These are phyloP conservation scores for human DNA, from an alignment of 2,113 vertebrate species.

Conservation along the genomic window DNA sequence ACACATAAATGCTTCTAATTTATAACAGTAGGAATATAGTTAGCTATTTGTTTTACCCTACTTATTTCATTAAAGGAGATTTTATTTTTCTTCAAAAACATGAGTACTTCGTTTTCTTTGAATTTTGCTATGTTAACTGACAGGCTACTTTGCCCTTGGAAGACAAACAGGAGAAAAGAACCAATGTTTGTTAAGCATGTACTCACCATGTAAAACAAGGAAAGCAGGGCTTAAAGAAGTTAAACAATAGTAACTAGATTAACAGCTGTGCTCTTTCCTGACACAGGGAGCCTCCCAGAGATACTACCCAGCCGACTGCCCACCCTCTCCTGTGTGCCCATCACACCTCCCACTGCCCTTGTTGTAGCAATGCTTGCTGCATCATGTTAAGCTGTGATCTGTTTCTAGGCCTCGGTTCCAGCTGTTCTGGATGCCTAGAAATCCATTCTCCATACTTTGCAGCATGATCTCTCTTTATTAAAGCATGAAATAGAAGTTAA, in stretches of 20 bases:
- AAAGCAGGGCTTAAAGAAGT: background rate
- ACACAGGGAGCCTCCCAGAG: fast-evolving
- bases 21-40: background rate
- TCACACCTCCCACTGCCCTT: fast-evolving
- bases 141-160: background rate
- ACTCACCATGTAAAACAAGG: background rate
- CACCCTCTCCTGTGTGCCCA: background rate
- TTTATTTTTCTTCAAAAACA: background rate
- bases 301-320: too few species aligned
- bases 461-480: background rate
- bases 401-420: background rate
- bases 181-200: background rate
- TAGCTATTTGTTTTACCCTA: background rate
- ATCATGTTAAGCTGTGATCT: background rate
- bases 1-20: background rate
- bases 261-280: background rate
- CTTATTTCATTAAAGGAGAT: background rate
- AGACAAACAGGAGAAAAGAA: background rate
- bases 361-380: fast-evolving
- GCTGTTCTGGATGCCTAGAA: background rate
- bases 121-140: background rate
- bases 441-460: background rate
- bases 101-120: background rate
- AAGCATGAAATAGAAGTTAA: background rate
- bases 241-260: background rate